A percentile compares a stretch with the other conserved stretches of the same genome.
Evolutionary conservation across 2,797 vertebrate species (phyloP).

Genomic region (Anguilla anguilla): DNA sequence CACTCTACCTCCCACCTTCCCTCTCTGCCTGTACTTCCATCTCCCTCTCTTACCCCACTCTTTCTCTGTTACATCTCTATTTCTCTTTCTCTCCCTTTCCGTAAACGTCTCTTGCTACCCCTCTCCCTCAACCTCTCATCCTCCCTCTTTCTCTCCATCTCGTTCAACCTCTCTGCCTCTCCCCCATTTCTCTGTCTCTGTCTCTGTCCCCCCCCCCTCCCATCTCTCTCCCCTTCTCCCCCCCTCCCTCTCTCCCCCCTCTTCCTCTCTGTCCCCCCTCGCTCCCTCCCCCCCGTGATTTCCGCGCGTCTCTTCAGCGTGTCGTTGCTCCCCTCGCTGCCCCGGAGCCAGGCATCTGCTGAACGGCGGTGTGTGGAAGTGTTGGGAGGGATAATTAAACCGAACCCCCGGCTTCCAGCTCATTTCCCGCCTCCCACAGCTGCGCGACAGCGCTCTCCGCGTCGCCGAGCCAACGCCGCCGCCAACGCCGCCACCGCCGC

Average conservation of each 20-base stretch:
- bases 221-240: background rate
- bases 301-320: conserved; percentile 39
- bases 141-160: background rate
- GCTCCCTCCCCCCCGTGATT: background rate
- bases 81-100: background rate
- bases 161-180: background rate
- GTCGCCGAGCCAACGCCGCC: conserved; percentile 55
- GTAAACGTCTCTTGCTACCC: background rate
- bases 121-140: background rate
- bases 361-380: conserved; percentile 55
- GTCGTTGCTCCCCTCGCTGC: conserved; percentile 57
- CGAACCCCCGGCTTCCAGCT: conserved; percentile 68
- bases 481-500: conserved; percentile 56
- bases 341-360: conserved; percentile 75
- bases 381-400: conserved; percentile 75
- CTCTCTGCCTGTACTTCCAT: too few species aligned
- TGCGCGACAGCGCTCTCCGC: conserved; percentile 65
- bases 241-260: background rate
- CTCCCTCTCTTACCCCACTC: background rate
- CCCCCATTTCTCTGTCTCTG: conserved; percentile 16
- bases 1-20: background rate
- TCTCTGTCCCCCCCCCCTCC: background rate
- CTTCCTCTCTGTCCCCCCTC: conserved; percentile 16
- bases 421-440: conserved; percentile 73
- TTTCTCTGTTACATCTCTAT: conserved; percentile 33